Conservation (phyloP, 2,113 vertebrate species). For the Brachypteracias leptosomus region DNA sequence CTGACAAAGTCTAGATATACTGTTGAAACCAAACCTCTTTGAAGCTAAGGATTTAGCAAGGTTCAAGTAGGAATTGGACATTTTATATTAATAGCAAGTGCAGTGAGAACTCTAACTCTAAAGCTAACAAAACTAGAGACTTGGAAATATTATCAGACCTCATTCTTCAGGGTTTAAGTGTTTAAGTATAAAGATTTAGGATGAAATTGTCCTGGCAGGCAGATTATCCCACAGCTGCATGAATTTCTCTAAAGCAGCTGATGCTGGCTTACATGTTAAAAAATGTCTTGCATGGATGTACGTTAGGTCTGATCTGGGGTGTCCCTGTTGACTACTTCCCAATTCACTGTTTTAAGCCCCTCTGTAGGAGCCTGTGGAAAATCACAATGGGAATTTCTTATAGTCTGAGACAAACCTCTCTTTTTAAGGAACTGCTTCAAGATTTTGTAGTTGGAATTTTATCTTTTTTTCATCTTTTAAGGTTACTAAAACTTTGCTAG, state of each 20-base stretch:
- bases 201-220: slow-evolving; percentile 51
- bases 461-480: not conserved
- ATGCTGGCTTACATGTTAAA: slow-evolving; percentile 20
- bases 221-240: slow-evolving; percentile 51
- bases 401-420: slow-evolving; percentile 20
- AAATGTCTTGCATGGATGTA: not conserved
- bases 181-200: slow-evolving; percentile 23
- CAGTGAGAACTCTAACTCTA: not conserved
- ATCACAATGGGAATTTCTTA: not conserved
- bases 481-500: not conserved
- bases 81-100: not conserved
- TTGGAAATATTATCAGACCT: slow-evolving; percentile 39
- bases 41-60: slow-evolving; percentile 13
- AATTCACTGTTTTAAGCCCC: not conserved
- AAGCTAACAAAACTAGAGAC: slow-evolving; percentile 23
- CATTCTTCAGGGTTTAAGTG: slow-evolving; percentile 44
- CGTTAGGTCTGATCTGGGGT: not conserved
- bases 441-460: not conserved
- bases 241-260: slow-evolving; percentile 30
- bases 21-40: not conserved
- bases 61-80: not conserved
- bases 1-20: not conserved
- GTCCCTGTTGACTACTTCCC: not conserved
- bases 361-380: not conserved
- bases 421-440: slow-evolving; percentile 33